Base-by-base conservation (phyloP, 2,888 invertebrate species). In the Perizoma flavofasciatum region DNA sequence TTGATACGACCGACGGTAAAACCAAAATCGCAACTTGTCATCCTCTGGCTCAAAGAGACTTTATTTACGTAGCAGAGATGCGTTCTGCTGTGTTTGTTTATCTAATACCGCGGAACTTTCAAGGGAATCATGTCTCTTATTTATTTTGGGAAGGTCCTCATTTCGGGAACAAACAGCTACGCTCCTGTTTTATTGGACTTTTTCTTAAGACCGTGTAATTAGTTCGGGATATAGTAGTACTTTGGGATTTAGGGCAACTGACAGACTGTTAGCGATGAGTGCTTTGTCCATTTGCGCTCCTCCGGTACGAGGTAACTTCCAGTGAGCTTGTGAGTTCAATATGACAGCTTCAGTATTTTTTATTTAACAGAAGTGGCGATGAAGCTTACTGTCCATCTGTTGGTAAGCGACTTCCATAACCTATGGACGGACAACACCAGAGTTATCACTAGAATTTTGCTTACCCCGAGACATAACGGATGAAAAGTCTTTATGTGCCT, bases 121-220 rank as follows among this genome's bases (percentile, higher is more conserved):
- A 56, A 51, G 59, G 60, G 59, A 59, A 59, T 46, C 49, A 55
- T 54, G 49, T 45, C 60, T 62, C 49, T 41, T 61, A 62, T 68
- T 68, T 68, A 68, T 64, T 65, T 59, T 62, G 53, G 56, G 48
- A 57, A 59, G 57, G 62, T 59, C 55, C 59, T 59, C 58, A 60
- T 64, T 68, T 66, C 52, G 46, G 62, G 55, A 59, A 66, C 64
- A 68, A 68, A 68, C 62, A 65, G 4, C 61, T 33, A 37, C 52
- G 49, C 47, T 55, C 49, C 55, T 34, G 61, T 63, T 65, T 67
- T 61, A 65, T 57, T 48, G 53, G 61, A 63, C 46, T 63, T 63
- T 61, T 59, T 61, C 3, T 53, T 59, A 56, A 59, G 55, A 59
- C 53, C 49, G 55, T 61, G 53, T 67, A 63, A 63, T 63, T 63